Percentiles rank a stretch among this genome's conserved stretches.
Evolutionary conservation across 2,113 vertebrate species (phyloP).

Genomic region (Columbina picui): DNA sequence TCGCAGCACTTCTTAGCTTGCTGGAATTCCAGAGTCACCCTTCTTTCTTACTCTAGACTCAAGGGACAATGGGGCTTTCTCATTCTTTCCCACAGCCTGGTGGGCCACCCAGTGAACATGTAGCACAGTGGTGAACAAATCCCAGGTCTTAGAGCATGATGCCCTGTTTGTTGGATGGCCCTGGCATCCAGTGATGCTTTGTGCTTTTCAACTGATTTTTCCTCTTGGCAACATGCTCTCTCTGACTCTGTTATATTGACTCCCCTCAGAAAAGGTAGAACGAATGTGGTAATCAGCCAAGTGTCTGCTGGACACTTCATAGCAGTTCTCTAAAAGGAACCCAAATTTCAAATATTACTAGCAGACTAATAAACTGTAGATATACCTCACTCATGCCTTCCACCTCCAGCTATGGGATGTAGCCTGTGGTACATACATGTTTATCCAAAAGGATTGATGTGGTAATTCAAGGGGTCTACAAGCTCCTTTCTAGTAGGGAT

Average conservation of each 20-base stretch:
- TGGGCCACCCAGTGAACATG: background rate
- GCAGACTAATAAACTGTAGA: background rate
- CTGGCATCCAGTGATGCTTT: background rate
- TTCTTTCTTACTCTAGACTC: background rate
- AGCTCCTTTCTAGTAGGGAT: background rate
- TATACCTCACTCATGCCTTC: background rate
- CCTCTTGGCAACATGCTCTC: background rate
- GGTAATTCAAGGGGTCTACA: background rate
- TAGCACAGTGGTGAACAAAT: background rate
- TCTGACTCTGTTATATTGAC: background rate
- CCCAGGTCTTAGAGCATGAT: background rate
- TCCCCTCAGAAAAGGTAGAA: background rate
- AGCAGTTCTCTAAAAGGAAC: background rate
- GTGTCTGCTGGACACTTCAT: background rate
- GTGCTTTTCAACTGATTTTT: background rate
- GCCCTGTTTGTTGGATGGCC: background rate
- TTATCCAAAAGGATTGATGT: background rate
- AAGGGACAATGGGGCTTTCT: background rate
- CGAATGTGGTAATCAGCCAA: background rate
- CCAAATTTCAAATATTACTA: background rate
- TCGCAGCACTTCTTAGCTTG: background rate
- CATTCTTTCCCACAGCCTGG: background rate
- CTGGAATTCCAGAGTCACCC: background rate
- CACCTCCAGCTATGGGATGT: background rate
- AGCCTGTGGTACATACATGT: rapidly evolving